phyloP scores from a whole-genome alignment of 2,113 vertebrate genomes.

The Trichechus manatus region DNA sequence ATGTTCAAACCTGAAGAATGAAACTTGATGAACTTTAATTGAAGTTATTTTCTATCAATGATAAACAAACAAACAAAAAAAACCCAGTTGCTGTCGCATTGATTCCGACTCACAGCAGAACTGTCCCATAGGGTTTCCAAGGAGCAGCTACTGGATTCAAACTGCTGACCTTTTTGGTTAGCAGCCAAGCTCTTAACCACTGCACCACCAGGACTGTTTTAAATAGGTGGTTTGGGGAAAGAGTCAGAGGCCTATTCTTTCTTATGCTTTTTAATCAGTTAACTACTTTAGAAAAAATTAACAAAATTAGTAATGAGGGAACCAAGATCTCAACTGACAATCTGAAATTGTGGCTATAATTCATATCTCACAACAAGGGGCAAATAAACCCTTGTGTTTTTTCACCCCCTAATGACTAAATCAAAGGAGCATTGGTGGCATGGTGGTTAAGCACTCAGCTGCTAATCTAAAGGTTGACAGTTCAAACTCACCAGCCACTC shows the following conservation, averaged over 20 bases:
- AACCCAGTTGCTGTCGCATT: too few relatives aligned
- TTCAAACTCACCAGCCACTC: neutral
- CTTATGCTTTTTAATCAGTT: neutral
- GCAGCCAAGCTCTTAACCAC: too few relatives aligned
- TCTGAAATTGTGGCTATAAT: neutral
- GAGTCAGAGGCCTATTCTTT: neutral
- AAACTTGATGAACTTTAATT: neutral
- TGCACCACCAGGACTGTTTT: neutral
- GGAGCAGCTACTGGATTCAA: too few relatives aligned
- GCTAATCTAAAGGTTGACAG: neutral
- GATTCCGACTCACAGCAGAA: too few relatives aligned
- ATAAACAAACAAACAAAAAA: too few relatives aligned
- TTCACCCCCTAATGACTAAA: neutral
- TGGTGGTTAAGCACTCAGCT: neutral
- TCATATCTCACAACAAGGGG: neutral
- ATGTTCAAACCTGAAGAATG: neutral
- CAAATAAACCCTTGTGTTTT: neutral
- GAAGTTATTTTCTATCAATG: neutral
- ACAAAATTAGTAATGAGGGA: neutral
- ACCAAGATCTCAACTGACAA: neutral
- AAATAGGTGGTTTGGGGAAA: neutral
- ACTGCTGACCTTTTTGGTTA: too few relatives aligned
- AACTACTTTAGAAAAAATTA: conserved; percentile 17
- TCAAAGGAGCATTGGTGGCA: neutral
- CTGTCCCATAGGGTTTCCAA: too few relatives aligned